phyloP scores from a whole-genome alignment of 2,888 invertebrate species.

The Autographa gamma region DNA sequence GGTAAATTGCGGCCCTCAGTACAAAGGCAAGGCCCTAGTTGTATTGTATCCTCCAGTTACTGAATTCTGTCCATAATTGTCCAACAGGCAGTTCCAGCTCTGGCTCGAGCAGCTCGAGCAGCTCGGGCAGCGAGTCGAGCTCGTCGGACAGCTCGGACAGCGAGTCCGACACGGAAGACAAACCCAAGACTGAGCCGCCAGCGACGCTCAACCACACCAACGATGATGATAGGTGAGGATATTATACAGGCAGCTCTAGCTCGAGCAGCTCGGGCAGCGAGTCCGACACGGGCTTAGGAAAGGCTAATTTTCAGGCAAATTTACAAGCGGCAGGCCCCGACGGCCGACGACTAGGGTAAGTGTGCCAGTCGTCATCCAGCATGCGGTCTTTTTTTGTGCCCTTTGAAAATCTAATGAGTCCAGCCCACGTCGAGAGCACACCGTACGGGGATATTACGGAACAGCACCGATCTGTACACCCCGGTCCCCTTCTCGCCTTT shows the following conservation, averaged over 20 bases:
- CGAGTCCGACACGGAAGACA: constrained; percentile 71
- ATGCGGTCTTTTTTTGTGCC: too few relatives aligned
- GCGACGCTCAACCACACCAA: constrained; percentile 43
- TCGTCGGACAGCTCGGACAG: constrained; percentile 80
- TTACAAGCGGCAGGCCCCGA: too few relatives aligned
- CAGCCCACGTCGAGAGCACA: too few relatives aligned
- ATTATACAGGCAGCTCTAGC: constrained; percentile 75
- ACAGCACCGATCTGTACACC: too few relatives aligned
- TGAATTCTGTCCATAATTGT: not conserved
- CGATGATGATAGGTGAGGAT: constrained; percentile 71
- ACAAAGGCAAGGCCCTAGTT: too few relatives aligned
- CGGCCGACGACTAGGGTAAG: too few relatives aligned
- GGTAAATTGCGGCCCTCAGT: too few relatives aligned
- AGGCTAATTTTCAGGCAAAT: too few relatives aligned
- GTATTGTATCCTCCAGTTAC: not conserved
- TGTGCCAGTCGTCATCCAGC: too few relatives aligned
- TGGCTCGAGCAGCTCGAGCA: constrained; percentile 76
- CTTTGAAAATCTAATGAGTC: too few relatives aligned
- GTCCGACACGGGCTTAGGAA: not conserved
- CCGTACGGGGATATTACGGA: too few relatives aligned
- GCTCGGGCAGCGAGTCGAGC: constrained; percentile 75
- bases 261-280: constrained; percentile 71
- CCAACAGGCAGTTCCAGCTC: constrained; percentile 79
- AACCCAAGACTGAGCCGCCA: constrained; percentile 55
- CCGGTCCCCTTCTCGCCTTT: too few relatives aligned